Conservation (phyloP, 2,113 vertebrate genomes). For the Brachypodius melanocephalos region DNA sequence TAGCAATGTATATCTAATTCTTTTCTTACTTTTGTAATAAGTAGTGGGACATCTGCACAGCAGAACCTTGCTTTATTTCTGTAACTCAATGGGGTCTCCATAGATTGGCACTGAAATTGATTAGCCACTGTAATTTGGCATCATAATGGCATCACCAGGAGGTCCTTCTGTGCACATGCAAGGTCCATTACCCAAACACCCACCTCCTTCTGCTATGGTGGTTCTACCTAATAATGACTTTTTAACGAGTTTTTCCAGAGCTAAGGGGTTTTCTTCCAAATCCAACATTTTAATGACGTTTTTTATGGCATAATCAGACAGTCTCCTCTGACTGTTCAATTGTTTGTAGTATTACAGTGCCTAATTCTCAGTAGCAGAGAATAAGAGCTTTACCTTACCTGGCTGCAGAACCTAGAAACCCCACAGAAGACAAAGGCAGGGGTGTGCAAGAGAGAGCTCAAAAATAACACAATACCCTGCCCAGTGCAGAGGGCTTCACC, state of each 20-base stretch:
- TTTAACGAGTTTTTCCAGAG: slow-evolving; percentile 36
- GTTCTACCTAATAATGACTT: slow-evolving; percentile 38
- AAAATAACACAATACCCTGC: not conserved
- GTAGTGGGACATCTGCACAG: not conserved
- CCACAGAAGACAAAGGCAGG: not conserved
- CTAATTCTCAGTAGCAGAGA: not conserved
- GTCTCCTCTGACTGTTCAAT: not conserved
- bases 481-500: not conserved
- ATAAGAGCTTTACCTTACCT: not conserved
- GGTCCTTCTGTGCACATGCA: slow-evolving; percentile 41
- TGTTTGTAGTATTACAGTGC: not conserved
- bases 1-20: not conserved
- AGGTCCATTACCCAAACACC: slow-evolving; percentile 47
- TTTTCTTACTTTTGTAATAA: not conserved
- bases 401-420: not conserved
- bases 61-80: slow-evolving; percentile 31
- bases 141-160: slow-evolving; percentile 43
- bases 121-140: slow-evolving; percentile 25
- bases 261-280: slow-evolving; percentile 28
- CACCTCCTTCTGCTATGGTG: not conserved
- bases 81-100: not conserved
- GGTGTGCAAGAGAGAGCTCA: not conserved
- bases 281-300: not conserved
- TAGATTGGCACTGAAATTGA: not conserved
- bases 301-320: not conserved